phyloP scores from a whole-genome alignment of 2,113 vertebrate genomes.

The Brachypteracias leptosomus region DNA sequence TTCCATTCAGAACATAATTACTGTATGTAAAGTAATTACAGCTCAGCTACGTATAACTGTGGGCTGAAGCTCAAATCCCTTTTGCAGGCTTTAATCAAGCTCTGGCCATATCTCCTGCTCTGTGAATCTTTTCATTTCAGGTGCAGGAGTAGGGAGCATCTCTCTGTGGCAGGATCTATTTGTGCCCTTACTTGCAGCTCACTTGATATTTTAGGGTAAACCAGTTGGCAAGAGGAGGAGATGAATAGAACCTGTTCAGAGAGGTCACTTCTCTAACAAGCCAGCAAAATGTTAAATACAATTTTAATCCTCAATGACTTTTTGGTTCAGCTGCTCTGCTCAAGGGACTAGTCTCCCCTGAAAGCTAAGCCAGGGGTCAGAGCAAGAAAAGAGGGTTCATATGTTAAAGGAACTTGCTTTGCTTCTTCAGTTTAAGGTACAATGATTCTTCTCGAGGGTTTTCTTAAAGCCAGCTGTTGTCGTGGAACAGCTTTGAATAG shows the following conservation, averaged over 20 bases:
- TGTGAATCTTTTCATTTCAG: neutral
- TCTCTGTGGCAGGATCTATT: neutral
- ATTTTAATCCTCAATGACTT: neutral
- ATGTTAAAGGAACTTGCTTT: neutral
- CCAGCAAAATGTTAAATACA: neutral
- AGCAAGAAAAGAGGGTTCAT: neutral
- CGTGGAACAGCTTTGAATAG: neutral
- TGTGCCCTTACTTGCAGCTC: neutral
- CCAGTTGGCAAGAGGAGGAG: fast-evolving
- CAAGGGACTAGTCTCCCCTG: neutral
- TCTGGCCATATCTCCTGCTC: neutral
- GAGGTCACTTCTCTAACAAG: neutral
- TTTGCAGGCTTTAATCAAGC: neutral
- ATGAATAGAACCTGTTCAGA: neutral
- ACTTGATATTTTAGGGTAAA: neutral
- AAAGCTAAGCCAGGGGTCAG: neutral
- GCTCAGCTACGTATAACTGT: neutral
- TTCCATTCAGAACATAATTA: constrained; percentile 40
- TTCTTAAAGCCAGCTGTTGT: neutral
- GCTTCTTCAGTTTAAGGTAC: neutral
- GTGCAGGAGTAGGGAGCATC: neutral
- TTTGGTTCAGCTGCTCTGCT: neutral
- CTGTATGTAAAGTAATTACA: constrained; percentile 23
- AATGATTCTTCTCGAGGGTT: neutral
- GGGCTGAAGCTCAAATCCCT: neutral